A percentile compares a stretch with the other conserved stretches of the same genome.
phyloP scores from a whole-genome alignment of 1,140 invertebrate species.

The Macrotrachela quadricornifera region DNA sequence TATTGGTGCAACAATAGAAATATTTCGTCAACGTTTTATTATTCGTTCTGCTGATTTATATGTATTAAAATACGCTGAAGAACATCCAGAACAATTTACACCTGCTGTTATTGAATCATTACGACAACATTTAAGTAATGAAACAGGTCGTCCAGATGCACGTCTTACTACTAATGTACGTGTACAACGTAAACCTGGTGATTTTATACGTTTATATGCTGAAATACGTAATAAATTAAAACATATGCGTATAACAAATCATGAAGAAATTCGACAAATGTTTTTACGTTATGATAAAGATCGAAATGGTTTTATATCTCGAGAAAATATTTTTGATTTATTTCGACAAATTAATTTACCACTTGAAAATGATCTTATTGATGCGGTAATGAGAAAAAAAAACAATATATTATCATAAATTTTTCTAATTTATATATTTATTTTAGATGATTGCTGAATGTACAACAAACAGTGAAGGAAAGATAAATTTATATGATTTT shows the following conservation, averaged over 20 bases:
- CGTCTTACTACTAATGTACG: background rate
- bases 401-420: too few relatives aligned
- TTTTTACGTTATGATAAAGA: constrained; percentile 26
- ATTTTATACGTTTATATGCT: constrained; percentile 1
- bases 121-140: constrained; percentile 2
- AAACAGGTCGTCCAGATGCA: constrained; percentile 4
- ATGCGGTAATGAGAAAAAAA: too few relatives aligned
- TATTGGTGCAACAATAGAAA: constrained; percentile 25
- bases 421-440: too few relatives aligned
- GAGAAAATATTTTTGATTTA: constrained; percentile 21
- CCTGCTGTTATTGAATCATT: constrained; percentile 11
- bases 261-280: constrained; percentile 25
- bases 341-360: constrained; percentile 22
- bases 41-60: constrained; percentile 28
- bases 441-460: too few relatives aligned
- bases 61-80: constrained; percentile 28
- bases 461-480: too few relatives aligned
- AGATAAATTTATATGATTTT: too few relatives aligned
- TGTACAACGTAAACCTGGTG: constrained; percentile 1
- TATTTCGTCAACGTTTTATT: constrained; percentile 26
- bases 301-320: constrained; percentile 22
- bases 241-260: constrained; percentile 27
- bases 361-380: constrained; percentile 26
- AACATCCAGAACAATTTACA: constrained; percentile 23
- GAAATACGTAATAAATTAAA: constrained; percentile 27